Conservation (phyloP, 2,797 vertebrate genomes). For the Erethizon dorsatum region DNA sequence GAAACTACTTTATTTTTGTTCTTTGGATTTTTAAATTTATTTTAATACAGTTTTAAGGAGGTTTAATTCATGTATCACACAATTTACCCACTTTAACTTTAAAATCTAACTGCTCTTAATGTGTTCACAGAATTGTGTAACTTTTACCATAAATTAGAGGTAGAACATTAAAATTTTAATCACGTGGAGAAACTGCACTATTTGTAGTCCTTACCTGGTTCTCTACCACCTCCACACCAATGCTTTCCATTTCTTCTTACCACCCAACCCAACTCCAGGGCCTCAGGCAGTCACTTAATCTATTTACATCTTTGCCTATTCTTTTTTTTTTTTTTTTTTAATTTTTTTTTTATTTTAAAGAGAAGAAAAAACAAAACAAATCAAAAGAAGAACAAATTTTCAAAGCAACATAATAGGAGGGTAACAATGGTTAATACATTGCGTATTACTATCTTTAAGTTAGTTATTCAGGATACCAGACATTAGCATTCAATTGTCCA, state of each 20-base stretch:
- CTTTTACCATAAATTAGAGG: neutral
- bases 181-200: neutral
- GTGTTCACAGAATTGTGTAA: neutral
- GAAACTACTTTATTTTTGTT: neutral
- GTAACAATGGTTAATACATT: too few species aligned
- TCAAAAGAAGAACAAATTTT: too few species aligned
- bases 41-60: neutral
- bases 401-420: too few species aligned
- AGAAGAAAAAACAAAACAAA: too few species aligned
- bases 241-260: neutral
- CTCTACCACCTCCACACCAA: too few species aligned
- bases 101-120: neutral
- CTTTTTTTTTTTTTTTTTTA: too few species aligned
- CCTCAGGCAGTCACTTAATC: too few species aligned
- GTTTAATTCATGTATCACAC: neutral
- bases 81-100: neutral
- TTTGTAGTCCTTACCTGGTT: neutral
- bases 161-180: neutral
- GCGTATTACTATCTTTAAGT: too few species aligned
- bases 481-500: too few species aligned
- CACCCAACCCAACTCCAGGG: neutral
- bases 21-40: neutral
- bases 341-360: too few species aligned
- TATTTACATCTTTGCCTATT: neutral
- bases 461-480: too few species aligned